These are phyloP conservation scores for Colostygia pectinataria DNA, from an alignment of 2,888 invertebrate species.

Conservation along the genomic window DNA sequence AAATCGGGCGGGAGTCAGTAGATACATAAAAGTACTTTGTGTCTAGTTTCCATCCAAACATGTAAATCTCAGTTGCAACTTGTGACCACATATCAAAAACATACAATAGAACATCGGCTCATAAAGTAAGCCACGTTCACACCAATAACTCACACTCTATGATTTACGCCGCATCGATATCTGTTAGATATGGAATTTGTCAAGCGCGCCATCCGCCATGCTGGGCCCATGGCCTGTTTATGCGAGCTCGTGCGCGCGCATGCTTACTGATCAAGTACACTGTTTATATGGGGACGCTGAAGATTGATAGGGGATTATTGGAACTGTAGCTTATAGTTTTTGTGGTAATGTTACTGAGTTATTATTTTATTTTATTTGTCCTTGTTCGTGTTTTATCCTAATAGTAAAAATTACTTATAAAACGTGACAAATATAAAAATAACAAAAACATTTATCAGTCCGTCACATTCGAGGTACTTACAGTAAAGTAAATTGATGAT, in stretches of 20 bases:
- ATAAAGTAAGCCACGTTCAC: slow-evolving; percentile 38
- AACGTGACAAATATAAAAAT: no score
- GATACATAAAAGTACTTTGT: no score
- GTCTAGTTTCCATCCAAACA: slow-evolving; percentile 12
- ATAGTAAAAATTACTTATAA: no score
- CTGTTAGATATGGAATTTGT: slow-evolving; percentile 78
- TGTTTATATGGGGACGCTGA: slow-evolving; percentile 1
- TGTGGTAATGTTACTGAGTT: no score
- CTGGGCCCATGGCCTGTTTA: slow-evolving; percentile 63
- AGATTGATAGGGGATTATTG: slow-evolving; percentile 25
- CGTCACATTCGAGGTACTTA: no score
- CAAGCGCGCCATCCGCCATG: slow-evolving; percentile 53
- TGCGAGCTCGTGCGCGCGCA: slow-evolving; percentile 54
- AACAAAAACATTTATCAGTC: no score
- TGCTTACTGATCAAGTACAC: slow-evolving; percentile 15
- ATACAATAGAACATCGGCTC: slow-evolving; percentile 34
- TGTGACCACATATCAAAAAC: slow-evolving; percentile 25
- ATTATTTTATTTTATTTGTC: no score
- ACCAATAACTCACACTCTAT: slow-evolving; percentile 42
- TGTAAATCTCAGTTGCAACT: slow-evolving; percentile 16
- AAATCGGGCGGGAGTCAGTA: no score
- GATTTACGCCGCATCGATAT: slow-evolving; percentile 76
- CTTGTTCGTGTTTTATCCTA: no score
- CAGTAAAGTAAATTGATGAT: no score
- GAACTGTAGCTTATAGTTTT: neutral